A percentile compares a stretch with the other conserved stretches of the same genome.
phyloP scores from a whole-genome alignment of 2,888 invertebrate genomes.

The Malthinus seriepunctatus region DNA sequence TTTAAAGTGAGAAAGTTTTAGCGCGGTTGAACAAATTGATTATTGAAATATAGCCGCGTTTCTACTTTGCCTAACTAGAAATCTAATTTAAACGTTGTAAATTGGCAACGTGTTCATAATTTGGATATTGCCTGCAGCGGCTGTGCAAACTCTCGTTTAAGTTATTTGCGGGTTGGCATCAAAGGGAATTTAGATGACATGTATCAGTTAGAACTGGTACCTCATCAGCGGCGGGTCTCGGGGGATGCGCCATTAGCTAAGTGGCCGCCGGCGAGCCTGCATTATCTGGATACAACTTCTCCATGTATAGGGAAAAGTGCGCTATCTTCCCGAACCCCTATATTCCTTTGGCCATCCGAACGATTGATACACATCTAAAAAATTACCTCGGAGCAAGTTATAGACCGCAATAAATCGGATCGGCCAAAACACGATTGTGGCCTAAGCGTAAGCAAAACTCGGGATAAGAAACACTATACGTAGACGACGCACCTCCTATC shows the following conservation, averaged over 20 bases:
- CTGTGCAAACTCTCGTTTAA: constrained; percentile 39
- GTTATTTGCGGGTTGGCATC: constrained; percentile 40
- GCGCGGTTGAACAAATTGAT: neutral
- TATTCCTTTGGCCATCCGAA: constrained; percentile 18
- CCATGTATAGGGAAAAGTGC: constrained; percentile 17
- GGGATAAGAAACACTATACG: constrained; percentile 17
- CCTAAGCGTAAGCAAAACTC: constrained; percentile 18
- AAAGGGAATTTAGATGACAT: constrained; percentile 42
- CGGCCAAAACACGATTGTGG: constrained; percentile 24
- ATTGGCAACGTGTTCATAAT: constrained; percentile 41
- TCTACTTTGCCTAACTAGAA: constrained; percentile 14
- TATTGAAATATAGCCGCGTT: neutral
- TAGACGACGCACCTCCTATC: constrained; percentile 9
- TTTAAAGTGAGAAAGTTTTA: too few relatives aligned
- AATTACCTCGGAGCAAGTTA: constrained; percentile 25
- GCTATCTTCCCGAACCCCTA: constrained; percentile 30
- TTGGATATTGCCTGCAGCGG: constrained; percentile 35
- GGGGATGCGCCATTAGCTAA: constrained; percentile 42
- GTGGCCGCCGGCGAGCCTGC: constrained; percentile 34
- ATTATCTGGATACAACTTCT: constrained; percentile 27
- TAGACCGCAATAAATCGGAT: constrained; percentile 31
- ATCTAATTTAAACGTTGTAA: constrained; percentile 34
- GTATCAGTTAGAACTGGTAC: constrained; percentile 40
- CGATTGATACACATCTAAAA: constrained; percentile 32
- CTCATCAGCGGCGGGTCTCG: constrained; percentile 38